phyloP scores from a whole-genome alignment of 2,797 vertebrate genomes.

The Coilia nasus region DNA sequence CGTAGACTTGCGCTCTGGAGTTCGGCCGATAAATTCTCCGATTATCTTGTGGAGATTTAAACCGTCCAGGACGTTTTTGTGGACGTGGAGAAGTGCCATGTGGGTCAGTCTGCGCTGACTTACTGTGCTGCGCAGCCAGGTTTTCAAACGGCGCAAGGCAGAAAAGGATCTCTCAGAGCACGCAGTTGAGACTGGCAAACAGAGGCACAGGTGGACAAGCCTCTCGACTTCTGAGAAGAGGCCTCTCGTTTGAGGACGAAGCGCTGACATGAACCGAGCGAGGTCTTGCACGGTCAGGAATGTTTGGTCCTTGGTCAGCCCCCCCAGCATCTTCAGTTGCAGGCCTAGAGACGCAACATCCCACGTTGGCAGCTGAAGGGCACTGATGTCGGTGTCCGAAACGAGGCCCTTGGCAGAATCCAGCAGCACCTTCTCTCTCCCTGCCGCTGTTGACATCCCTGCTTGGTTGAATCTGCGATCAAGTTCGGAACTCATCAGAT shows the following conservation, averaged over 20 bases:
- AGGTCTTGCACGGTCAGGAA: background rate
- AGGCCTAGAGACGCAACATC: background rate
- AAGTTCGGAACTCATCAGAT: background rate
- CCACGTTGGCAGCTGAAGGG: background rate
- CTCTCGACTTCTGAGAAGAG: constrained; percentile 25
- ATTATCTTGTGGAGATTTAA: too few species aligned
- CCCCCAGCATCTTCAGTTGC: constrained; percentile 19
- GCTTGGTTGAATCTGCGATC: background rate
- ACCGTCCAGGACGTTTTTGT: constrained; percentile 23
- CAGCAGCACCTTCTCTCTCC: background rate
- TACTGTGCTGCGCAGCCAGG: constrained; percentile 27
- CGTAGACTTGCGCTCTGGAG: too few species aligned
- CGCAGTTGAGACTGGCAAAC: constrained; percentile 25
- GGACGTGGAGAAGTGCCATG: constrained; percentile 13
- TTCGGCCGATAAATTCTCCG: too few species aligned
- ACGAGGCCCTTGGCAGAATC: background rate
- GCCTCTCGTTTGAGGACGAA: constrained; percentile 33
- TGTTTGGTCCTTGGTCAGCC: constrained; percentile 3
- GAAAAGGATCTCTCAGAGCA: constrained; percentile 30
- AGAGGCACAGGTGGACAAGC: constrained; percentile 20
- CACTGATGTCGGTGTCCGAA: background rate
- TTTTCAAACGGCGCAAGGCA: constrained; percentile 16
- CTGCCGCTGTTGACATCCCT: background rate
- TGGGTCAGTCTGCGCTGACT: constrained; percentile 6
- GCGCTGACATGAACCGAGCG: background rate